Percentiles rank a stretch among this genome's conserved stretches.
These are phyloP conservation scores for Choristoneura fumiferana DNA, from an alignment of 1,140 invertebrate genomes.

Conservation along the genomic window DNA sequence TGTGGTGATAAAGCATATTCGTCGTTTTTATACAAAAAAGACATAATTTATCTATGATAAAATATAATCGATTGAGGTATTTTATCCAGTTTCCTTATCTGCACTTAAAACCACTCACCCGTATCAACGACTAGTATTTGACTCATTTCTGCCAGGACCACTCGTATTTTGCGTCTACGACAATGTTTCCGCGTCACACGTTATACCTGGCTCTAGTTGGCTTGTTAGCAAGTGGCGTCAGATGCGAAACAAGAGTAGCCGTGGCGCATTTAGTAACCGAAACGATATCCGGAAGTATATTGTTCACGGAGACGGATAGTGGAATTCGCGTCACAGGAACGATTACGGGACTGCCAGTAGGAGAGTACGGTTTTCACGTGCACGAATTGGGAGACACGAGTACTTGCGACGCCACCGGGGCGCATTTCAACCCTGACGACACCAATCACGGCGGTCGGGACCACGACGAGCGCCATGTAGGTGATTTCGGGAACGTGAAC, in stretches of 20 bases:
- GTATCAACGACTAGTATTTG: neutral
- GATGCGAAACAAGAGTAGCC: slow-evolving; percentile 36
- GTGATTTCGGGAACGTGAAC: slow-evolving; percentile 92
- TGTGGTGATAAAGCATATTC: too few species aligned
- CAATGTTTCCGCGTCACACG: slow-evolving; percentile 16
- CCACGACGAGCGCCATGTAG: slow-evolving; percentile 85
- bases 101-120: neutral
- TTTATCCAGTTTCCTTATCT: neutral
- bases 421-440: slow-evolving; percentile 85
- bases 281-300: slow-evolving; percentile 61
- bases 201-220: slow-evolving; percentile 16
- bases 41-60: too few species aligned
- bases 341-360: slow-evolving; percentile 82
- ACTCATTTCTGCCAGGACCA: neutral
- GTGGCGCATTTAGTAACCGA: slow-evolving; percentile 37
- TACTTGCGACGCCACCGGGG: slow-evolving; percentile 82
- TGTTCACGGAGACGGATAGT: slow-evolving; percentile 72
- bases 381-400: slow-evolving; percentile 88
- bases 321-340: slow-evolving; percentile 81
- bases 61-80: neutral
- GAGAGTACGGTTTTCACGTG: slow-evolving; percentile 89
- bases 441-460: slow-evolving; percentile 51
- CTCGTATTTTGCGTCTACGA: neutral
- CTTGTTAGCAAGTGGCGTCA: slow-evolving; percentile 17
- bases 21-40: too few species aligned